These are phyloP conservation scores for Tipula vernalis DNA, from an alignment of 2,888 invertebrate genomes.

Conservation along the genomic window DNA sequence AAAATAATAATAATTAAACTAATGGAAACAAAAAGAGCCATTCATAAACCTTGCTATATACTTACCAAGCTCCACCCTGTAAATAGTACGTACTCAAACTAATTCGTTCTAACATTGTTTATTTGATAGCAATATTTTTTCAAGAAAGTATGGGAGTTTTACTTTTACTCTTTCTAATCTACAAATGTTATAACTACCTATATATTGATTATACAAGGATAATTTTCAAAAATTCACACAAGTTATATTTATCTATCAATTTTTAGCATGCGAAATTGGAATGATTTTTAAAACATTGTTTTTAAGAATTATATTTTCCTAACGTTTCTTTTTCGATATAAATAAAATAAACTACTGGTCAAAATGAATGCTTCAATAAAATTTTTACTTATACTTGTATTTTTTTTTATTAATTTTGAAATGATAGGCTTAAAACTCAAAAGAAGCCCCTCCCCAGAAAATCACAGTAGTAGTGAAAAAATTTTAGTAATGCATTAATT, in stretches of 20 bases:
- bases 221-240: background rate
- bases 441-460: no score
- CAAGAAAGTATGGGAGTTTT: background rate
- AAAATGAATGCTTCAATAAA: no score
- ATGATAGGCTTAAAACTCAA: no score
- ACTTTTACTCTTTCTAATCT: background rate
- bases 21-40: background rate
- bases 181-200: background rate
- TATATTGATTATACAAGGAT: background rate
- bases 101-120: background rate
- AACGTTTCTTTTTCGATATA: background rate
- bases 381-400: no score
- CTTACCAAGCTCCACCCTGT: conserved; percentile 11
- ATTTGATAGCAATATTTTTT: background rate
- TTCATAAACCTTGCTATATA: background rate
- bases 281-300: background rate
- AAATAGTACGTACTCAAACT: background rate
- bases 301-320: background rate
- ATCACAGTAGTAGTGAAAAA: no score
- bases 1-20: background rate
- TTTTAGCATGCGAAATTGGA: background rate
- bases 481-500: background rate
- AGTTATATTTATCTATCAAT: background rate
- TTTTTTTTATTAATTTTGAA: no score
- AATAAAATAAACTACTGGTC: background rate